phyloP scores from a whole-genome alignment of 2,113 vertebrate genomes.

The Narcine bancroftii region DNA sequence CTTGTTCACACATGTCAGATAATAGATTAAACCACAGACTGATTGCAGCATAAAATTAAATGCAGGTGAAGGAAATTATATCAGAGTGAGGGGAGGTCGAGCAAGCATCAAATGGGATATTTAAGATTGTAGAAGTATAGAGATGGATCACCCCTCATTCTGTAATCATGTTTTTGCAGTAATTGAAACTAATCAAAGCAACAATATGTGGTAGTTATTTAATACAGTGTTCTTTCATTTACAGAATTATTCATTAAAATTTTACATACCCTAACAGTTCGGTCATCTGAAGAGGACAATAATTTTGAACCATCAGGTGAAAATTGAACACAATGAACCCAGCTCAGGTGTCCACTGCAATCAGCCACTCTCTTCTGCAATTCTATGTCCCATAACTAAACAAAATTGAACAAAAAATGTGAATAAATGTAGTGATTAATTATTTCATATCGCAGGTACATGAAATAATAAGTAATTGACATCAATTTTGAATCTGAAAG shows the following conservation, averaged over 20 bases:
- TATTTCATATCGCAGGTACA: not conserved
- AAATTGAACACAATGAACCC: slow-evolving; percentile 83
- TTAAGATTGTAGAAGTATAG: not conserved
- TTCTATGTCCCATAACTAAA: slow-evolving; percentile 81
- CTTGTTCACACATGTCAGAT: not conserved
- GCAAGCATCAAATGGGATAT: not conserved
- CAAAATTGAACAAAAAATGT: slow-evolving; percentile 42
- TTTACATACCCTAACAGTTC: slow-evolving; percentile 76
- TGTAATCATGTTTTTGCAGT: not conserved
- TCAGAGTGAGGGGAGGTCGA: not conserved
- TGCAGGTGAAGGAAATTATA: not conserved
- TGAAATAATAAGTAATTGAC: not conserved
- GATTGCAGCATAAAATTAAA: not conserved
- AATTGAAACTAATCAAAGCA: not conserved
- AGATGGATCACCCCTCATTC: not conserved
- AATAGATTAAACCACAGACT: not conserved
- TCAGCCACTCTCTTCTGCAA: slow-evolving; percentile 76
- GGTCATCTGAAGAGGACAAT: slow-evolving; percentile 89
- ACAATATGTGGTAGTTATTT: not conserved
- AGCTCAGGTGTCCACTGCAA: slow-evolving; percentile 87
- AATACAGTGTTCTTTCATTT: not conserved
- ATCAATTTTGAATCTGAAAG: not conserved
- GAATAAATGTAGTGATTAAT: not conserved
- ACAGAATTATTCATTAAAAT: not conserved
- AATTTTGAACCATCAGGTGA: slow-evolving; percentile 79